Evolutionary conservation across 2,888 invertebrate species (phyloP).

Genomic region (Xestoiulus laeticollis): DNA sequence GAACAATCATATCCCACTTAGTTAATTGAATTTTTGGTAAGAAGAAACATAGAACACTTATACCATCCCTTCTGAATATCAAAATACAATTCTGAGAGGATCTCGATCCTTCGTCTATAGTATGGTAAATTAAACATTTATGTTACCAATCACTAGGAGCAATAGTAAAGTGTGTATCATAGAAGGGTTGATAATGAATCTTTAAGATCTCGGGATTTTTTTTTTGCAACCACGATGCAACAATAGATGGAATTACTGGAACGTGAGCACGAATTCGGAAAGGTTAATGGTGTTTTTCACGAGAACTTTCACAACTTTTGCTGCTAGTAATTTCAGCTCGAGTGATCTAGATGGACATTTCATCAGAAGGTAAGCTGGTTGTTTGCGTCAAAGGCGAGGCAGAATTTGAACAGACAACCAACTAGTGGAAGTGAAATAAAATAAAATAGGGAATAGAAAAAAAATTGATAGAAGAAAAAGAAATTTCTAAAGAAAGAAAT

Average conservation of each 20-base stretch:
- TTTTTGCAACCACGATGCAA: background rate
- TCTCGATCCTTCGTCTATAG: too few relatives aligned
- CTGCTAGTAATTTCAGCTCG: slow-evolving; percentile 12
- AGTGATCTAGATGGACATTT: slow-evolving; percentile 6
- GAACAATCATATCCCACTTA: too few relatives aligned
- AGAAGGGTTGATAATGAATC: background rate
- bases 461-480: slow-evolving; percentile 13
- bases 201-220: background rate
- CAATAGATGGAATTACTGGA: background rate
- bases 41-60: too few relatives aligned
- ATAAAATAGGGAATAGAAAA: slow-evolving; percentile 4
- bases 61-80: too few relatives aligned
- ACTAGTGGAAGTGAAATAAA: slow-evolving; percentile 34
- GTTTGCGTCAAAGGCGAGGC: background rate
- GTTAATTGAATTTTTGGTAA: too few relatives aligned
- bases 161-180: too few relatives aligned
- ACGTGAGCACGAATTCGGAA: background rate
- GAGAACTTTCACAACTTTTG: background rate
- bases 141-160: too few relatives aligned
- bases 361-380: slow-evolving; percentile 15
- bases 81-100: too few relatives aligned
- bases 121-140: too few relatives aligned
- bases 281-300: slow-evolving; percentile 4
- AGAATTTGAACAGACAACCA: background rate
- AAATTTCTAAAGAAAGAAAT: slow-evolving; percentile 37